Percentiles rank a stretch among this genome's conserved stretches.
Conservation (phyloP, 2,888 invertebrate species). For the Stenodera caucasica region DNA sequence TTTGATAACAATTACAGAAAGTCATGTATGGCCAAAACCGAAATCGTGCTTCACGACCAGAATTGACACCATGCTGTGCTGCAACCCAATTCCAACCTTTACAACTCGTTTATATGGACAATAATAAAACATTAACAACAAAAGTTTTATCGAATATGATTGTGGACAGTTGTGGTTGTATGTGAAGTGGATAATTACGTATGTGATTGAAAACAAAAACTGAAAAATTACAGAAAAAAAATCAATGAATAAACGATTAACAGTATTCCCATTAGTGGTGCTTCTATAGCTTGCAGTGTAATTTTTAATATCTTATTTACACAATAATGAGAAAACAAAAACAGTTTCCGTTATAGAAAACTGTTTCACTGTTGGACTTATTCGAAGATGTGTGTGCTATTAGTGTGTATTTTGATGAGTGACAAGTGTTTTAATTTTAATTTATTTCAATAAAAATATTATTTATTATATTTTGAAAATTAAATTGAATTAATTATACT, state of each 20-base stretch:
- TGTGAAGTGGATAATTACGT: slow-evolving; percentile 58
- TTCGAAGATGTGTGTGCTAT: slow-evolving; percentile 9
- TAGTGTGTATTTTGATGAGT: slow-evolving; percentile 4
- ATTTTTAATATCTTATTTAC: not conserved
- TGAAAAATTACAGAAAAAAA: not conserved
- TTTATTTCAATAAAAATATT: not conserved
- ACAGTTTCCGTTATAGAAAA: slow-evolving; percentile 7
- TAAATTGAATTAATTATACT: not conserved
- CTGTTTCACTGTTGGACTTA: not conserved
- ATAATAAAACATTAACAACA: slow-evolving; percentile 75
- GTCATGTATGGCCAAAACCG: slow-evolving; percentile 63
- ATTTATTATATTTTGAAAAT: not conserved
- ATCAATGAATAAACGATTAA: slow-evolving; percentile 8
- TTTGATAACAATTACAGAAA: slow-evolving; percentile 62
- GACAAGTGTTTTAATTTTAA: slow-evolving; percentile 1
- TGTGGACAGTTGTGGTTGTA: slow-evolving; percentile 88
- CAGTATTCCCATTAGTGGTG: slow-evolving; percentile 22
- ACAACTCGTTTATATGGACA: slow-evolving; percentile 78
- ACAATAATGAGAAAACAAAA: not conserved
- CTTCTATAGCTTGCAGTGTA: slow-evolving; percentile 1
- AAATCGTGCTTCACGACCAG: slow-evolving; percentile 54
- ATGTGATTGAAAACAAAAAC: too few species aligned
- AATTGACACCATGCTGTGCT: slow-evolving; percentile 83
- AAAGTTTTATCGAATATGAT: slow-evolving; percentile 87
- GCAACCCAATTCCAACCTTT: slow-evolving; percentile 81